A percentile compares a stretch with the other conserved stretches of the same genome.
These are phyloP conservation scores for Erinaceus europaeus DNA, from an alignment of 2,113 vertebrate genomes.

Conservation along the genomic window DNA sequence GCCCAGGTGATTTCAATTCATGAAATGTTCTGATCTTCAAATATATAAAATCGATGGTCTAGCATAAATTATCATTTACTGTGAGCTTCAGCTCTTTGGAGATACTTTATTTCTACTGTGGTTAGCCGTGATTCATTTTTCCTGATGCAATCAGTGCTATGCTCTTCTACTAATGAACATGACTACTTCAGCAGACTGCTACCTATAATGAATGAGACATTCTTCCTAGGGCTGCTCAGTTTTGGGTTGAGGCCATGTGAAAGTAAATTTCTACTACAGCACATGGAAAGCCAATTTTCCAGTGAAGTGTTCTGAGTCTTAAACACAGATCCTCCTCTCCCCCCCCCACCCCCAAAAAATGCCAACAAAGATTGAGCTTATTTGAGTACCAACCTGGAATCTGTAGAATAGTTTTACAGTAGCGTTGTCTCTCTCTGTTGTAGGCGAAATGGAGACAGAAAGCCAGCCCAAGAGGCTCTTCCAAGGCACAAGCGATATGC, in stretches of 20 bases:
- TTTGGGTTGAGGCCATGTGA: constrained; percentile 27
- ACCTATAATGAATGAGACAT: constrained; percentile 18
- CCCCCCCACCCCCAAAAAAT: too few species aligned
- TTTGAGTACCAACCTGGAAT: background rate
- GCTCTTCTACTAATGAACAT: constrained; percentile 10
- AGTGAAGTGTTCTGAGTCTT: constrained; percentile 21
- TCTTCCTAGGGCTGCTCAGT: background rate
- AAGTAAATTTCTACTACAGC: constrained; percentile 49
- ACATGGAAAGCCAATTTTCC: background rate
- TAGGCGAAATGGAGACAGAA: constrained; percentile 96
- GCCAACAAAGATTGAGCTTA: background rate
- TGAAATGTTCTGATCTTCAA: constrained; percentile 15
- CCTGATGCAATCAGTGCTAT: constrained; percentile 15
- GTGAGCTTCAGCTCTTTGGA: background rate
- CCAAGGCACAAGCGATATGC: constrained; percentile 95
- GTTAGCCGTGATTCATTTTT: constrained; percentile 34
- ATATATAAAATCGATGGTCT: background rate
- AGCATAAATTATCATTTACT: constrained; percentile 11
- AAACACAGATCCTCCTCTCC: too few species aligned
- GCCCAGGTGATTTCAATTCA: constrained; percentile 15
- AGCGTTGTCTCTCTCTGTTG: constrained; percentile 50
- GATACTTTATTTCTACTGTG: background rate
- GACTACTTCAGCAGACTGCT: background rate
- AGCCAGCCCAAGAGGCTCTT: constrained; percentile 98
- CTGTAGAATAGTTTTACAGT: constrained; percentile 11